phyloP scores from a whole-genome alignment of 1,140 invertebrate genomes.

The Medauroidea extradentata region DNA sequence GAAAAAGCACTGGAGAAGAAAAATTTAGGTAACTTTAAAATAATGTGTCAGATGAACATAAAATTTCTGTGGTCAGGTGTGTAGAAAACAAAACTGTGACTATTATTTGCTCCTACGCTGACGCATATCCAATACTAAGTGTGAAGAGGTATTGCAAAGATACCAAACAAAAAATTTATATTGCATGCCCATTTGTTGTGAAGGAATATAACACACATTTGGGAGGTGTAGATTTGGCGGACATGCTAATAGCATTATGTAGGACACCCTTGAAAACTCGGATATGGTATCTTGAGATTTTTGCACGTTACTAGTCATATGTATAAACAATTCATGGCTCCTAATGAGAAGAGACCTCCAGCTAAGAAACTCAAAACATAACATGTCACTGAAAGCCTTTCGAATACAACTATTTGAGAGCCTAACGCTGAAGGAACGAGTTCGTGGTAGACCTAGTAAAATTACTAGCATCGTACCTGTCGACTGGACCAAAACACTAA shows the following conservation, averaged over 20 bases:
- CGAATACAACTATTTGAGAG: no score
- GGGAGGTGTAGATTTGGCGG: slow-evolving; percentile 40
- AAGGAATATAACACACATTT: slow-evolving; percentile 40
- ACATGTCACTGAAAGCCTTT: no score
- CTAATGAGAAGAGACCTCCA: no score
- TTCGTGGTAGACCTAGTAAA: no score
- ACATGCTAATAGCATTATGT: slow-evolving; percentile 43
- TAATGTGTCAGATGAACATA: slow-evolving; percentile 16
- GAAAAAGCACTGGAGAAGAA: slow-evolving; percentile 39
- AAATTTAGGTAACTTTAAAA: slow-evolving; percentile 31
- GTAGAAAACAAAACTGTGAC: slow-evolving; percentile 39
- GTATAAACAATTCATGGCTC: no score
- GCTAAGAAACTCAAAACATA: no score
- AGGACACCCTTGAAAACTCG: not conserved
- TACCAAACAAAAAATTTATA: slow-evolving; percentile 30
- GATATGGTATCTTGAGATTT: no score
- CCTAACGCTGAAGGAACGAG: no score
- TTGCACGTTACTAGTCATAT: no score
- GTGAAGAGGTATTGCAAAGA: slow-evolving; percentile 32
- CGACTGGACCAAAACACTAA: no score
- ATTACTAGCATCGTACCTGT: no score
- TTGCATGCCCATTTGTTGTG: slow-evolving; percentile 40
- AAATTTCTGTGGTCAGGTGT: no score
- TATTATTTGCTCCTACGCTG: slow-evolving; percentile 39
- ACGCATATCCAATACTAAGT: slow-evolving; percentile 29